Percentiles rank a stretch among this genome's conserved stretches.
Conservation (phyloP, 2,113 vertebrate species). For the Calypte anna region DNA sequence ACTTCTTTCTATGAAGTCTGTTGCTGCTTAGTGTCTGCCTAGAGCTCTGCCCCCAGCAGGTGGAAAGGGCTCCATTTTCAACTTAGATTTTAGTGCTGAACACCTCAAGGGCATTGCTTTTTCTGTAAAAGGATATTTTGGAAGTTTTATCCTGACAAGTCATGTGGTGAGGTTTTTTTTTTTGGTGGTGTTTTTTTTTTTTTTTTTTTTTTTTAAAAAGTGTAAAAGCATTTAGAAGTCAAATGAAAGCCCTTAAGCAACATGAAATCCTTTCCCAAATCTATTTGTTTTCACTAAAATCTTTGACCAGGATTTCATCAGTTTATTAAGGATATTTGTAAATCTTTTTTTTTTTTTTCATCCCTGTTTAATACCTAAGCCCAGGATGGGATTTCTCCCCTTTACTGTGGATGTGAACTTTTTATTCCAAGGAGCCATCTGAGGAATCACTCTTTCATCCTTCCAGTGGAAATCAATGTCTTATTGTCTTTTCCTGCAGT, state of each 20-base stretch:
- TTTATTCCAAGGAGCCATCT: background rate
- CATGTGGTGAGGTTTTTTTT: background rate
- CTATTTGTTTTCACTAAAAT: background rate
- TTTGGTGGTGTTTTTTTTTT: background rate
- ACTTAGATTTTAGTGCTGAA: fast-evolving
- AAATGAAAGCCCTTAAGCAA: background rate
- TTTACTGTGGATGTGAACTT: background rate
- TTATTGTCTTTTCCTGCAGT: background rate
- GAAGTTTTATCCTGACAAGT: background rate
- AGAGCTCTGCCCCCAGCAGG: background rate
- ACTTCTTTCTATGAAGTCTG: background rate
- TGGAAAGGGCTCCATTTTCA: background rate
- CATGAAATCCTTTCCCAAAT: background rate
- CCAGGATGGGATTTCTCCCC: background rate
- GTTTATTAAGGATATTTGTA: background rate
- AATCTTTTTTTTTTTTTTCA: background rate
- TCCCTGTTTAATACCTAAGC: background rate
- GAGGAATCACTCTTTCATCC: slow-evolving; percentile 12
- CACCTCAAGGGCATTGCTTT: background rate
- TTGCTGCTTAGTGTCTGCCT: background rate
- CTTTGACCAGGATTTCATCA: background rate
- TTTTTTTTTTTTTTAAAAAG: background rate
- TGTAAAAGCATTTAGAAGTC: background rate
- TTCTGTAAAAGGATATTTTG: background rate
- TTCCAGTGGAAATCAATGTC: slow-evolving; percentile 13